These are phyloP conservation scores for Onychomys torridus DNA, from an alignment of 2,797 vertebrate genomes.

Conservation along the genomic window DNA sequence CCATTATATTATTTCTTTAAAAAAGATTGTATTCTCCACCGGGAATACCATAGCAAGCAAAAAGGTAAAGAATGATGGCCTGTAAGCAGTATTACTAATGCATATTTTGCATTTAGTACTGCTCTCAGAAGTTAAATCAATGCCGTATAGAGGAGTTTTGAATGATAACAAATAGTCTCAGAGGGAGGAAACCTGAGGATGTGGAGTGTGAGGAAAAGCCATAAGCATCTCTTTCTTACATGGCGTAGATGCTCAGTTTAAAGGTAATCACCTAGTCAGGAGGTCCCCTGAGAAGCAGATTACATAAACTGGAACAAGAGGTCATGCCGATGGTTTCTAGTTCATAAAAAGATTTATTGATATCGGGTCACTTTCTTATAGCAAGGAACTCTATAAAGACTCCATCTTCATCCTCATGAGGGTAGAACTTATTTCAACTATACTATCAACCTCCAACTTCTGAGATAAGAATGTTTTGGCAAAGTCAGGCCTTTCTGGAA, in stretches of 20 bases:
- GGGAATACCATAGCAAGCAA: slow-evolving; percentile 57
- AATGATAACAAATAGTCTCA: slow-evolving; percentile 62
- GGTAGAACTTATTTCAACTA: slow-evolving; percentile 41
- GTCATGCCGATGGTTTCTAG: slow-evolving; percentile 23
- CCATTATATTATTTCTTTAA: slow-evolving; percentile 59
- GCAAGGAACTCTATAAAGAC: slow-evolving; percentile 55
- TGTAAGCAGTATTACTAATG: slow-evolving; percentile 71
- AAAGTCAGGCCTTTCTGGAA: slow-evolving; percentile 13
- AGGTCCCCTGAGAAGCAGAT: slow-evolving; percentile 46
- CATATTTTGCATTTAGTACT: slow-evolving; percentile 70
- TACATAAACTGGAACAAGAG: slow-evolving; percentile 33
- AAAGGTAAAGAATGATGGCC: slow-evolving; percentile 62
- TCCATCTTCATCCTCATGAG: neutral
- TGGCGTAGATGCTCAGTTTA: slow-evolving; percentile 37
- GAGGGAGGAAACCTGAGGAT: slow-evolving; percentile 65
- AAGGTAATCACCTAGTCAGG: slow-evolving; percentile 59
- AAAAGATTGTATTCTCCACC: slow-evolving; percentile 61
- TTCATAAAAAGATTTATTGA: slow-evolving; percentile 39
- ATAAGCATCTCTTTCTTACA: slow-evolving; percentile 46
- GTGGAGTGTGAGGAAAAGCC: slow-evolving; percentile 62
- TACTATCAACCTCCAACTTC: slow-evolving; percentile 22
- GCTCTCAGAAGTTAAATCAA: slow-evolving; percentile 74
- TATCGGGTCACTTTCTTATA: slow-evolving; percentile 54
- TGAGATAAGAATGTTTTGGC: slow-evolving; percentile 52
- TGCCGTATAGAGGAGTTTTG: slow-evolving; percentile 71